Evolutionary conservation across 2,888 invertebrate genomes (phyloP), one percentile per base, ranked within the genome.

Genomic region (Tridacna crocea): DNA sequence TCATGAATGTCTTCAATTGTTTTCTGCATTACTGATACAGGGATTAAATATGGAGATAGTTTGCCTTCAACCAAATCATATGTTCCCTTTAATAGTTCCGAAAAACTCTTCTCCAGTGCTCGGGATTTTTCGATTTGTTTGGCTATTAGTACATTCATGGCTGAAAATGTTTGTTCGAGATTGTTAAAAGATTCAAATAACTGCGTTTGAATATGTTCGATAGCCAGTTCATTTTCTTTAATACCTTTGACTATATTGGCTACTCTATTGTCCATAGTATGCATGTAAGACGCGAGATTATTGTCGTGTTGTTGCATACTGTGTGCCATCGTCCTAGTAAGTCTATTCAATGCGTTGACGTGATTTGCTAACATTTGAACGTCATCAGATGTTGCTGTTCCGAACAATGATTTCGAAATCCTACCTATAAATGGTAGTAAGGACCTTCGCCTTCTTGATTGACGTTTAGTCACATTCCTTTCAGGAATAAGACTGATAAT

Each of bases 41-140:
- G 76, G 22, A 81, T 74, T 27, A 84, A n/a, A 27, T 63, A 70
- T 13, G 81, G 79, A 24, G 81, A 84, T n/a, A 79, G 48, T 66
- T 66, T 79, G 36, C 80, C 84, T 48, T 84, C 78, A 17, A 79
- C 77, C 61, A 79, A 68, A n/a, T 80, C 66, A 79, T 72, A 76
- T n/a, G 79, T 26, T 17, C 84, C 84, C 15, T 6, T 19, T 73
- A 75, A 55, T 48, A 84, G 58, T 70, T 79, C 80, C 27, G 66
- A 24, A 36, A 84, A 72, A 0, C n/a, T 24, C 47, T 61, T 11
- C 19, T 72, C 74, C 17, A 78, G 36, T 12, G 47, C n/a, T n/a
- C 66, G 58, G 17, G 77, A 80, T 70, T 58, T 55, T 66, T 76
- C 58, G 15, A 77, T 58, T 27, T 81, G 77, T n/a, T 74, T 68